phyloP scores from a whole-genome alignment of 2,888 invertebrate genomes.

The Caenorhabditis afra region DNA sequence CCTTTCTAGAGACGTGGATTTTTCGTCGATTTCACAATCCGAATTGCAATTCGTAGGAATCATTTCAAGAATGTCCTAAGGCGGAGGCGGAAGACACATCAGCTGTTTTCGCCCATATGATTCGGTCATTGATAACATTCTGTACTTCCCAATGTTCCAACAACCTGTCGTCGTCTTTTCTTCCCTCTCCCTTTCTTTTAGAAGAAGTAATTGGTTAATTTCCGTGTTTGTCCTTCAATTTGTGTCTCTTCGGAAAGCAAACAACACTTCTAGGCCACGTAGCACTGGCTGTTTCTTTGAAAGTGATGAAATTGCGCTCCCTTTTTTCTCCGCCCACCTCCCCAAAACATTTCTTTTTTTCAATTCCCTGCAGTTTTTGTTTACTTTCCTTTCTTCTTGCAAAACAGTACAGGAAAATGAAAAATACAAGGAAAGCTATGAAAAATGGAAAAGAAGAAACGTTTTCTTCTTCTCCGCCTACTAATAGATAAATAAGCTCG shows the following conservation, averaged over 20 bases:
- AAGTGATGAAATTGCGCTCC: slow-evolving; percentile 34
- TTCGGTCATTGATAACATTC: slow-evolving; percentile 21
- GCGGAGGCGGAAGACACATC: slow-evolving; percentile 36
- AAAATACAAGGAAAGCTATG: background rate
- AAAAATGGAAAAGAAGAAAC: background rate
- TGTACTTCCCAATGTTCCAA: slow-evolving; percentile 7
- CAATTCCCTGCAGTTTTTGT: background rate
- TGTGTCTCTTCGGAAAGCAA: slow-evolving; percentile 32
- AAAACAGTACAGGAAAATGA: slow-evolving; percentile 9
- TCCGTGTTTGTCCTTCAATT: slow-evolving; percentile 48
- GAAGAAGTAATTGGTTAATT: slow-evolving; percentile 40
- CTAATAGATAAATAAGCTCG: slow-evolving; percentile 4
- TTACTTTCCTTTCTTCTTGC: slow-evolving; percentile 7
- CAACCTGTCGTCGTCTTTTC: background rate
- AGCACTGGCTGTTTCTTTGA: slow-evolving; percentile 3
- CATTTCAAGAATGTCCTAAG: background rate
- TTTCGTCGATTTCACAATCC: background rate
- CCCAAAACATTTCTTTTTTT: background rate
- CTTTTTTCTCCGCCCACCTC: background rate
- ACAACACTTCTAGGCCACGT: slow-evolving; percentile 37
- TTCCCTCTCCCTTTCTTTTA: slow-evolving; percentile 10
- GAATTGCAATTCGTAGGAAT: too few relatives aligned
- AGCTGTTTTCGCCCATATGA: slow-evolving; percentile 49
- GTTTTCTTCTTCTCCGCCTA: background rate
- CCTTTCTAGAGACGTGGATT: too few relatives aligned